Conservation (phyloP, 2,888 invertebrate species). For the Phymatocera aterrima region DNA sequence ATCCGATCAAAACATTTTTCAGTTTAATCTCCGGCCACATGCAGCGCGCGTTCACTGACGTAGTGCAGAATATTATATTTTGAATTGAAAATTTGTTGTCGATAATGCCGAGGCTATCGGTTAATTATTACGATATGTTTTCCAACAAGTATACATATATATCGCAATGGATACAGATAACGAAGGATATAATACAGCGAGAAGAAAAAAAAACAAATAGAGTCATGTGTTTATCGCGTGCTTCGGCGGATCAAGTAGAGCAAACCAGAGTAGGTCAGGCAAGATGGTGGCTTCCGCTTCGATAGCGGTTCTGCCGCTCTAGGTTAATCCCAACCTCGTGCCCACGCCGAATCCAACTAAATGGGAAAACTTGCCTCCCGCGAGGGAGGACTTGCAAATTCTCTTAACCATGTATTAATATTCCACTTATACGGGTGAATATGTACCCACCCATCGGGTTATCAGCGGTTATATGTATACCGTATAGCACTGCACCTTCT, state of each 20-base stretch:
- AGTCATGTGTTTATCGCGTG: slow-evolving; percentile 41
- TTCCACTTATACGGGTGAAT: background rate
- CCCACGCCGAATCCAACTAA: background rate
- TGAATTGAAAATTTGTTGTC: slow-evolving; percentile 18
- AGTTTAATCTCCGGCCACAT: background rate
- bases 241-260: slow-evolving; percentile 29
- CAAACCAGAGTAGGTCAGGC: slow-evolving; percentile 40
- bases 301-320: slow-evolving; percentile 12
- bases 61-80: background rate
- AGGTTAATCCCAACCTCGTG: slow-evolving; percentile 32
- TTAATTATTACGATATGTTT: slow-evolving; percentile 5
- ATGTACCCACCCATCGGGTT: background rate
- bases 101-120: slow-evolving; percentile 14
- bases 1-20: background rate
- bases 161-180: slow-evolving; percentile 17
- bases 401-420: background rate
- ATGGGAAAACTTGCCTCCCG: background rate
- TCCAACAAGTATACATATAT: slow-evolving; percentile 1
- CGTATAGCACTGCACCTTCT: background rate
- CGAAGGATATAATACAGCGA: slow-evolving; percentile 12
- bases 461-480: background rate
- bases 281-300: slow-evolving; percentile 42
- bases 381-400: slow-evolving; percentile 10
- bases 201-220: background rate
- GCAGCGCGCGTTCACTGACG: no score